Conservation (phyloP, 2,797 vertebrate genomes). For the Perodicticus potto region DNA sequence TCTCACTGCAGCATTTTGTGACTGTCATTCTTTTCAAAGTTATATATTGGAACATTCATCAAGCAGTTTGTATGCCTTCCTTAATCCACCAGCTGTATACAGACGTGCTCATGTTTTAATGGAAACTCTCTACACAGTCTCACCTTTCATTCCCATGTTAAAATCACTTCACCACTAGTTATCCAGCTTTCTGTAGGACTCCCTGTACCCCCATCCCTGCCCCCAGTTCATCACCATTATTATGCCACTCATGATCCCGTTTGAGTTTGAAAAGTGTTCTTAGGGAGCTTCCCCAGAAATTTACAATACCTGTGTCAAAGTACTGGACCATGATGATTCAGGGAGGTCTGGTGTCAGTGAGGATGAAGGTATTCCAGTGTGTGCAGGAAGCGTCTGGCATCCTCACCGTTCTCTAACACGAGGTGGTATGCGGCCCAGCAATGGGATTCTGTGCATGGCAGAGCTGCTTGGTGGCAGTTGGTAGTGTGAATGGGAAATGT, state of each 20-base stretch:
- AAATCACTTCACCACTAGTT: neutral
- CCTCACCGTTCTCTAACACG: neutral
- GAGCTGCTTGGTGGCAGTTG: constrained; percentile 53
- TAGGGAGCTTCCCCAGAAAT: neutral
- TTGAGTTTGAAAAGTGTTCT: neutral
- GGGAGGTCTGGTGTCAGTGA: neutral
- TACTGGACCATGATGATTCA: neutral
- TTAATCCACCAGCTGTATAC: neutral
- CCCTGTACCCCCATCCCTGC: neutral
- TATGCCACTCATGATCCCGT: neutral
- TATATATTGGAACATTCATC: neutral
- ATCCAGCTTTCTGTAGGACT: neutral
- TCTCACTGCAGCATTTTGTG: neutral
- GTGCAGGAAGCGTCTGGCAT: neutral
- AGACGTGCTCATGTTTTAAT: neutral
- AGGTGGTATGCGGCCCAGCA: constrained; percentile 11
- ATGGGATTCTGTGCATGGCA: neutral
- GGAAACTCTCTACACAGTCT: neutral
- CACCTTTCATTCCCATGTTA: neutral
- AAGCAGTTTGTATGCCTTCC: neutral
- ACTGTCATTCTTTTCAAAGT: neutral
- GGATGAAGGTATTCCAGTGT: neutral
- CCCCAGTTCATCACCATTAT: neutral
- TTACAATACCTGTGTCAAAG: neutral
- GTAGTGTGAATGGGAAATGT: constrained; percentile 70